A percentile compares a stretch with the other conserved stretches of the same genome.
phyloP scores from a whole-genome alignment of 2,888 invertebrate genomes.

The Endomychus coccineus region DNA sequence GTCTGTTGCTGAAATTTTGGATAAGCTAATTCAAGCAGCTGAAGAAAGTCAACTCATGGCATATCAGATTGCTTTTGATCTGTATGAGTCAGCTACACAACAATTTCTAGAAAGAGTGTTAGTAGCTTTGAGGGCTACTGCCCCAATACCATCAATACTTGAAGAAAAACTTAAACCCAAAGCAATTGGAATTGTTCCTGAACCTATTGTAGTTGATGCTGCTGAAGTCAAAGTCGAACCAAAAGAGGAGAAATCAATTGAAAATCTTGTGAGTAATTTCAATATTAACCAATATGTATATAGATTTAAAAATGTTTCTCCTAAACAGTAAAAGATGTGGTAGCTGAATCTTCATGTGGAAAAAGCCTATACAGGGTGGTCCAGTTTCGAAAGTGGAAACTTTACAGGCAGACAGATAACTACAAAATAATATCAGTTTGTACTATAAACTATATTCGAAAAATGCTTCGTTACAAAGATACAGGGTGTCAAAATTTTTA shows the following conservation, averaged over 20 bases:
- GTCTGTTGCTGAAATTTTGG: slow-evolving; percentile 87
- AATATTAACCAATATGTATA: no score
- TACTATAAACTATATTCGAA: no score
- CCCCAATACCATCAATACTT: slow-evolving; percentile 71
- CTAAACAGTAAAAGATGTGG: no score
- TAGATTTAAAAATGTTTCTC: no score
- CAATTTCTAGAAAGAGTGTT: slow-evolving; percentile 87
- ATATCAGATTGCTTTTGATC: slow-evolving; percentile 97
- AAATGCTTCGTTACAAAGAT: no score
- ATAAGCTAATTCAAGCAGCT: slow-evolving; percentile 74
- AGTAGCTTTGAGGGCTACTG: slow-evolving; percentile 72
- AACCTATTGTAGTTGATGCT: slow-evolving; percentile 40
- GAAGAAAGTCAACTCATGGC: slow-evolving; percentile 79
- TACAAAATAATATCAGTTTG: no score
- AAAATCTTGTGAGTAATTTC: slow-evolving; percentile 48
- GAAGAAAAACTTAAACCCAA: slow-evolving; percentile 69
- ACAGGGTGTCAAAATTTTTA: no score
- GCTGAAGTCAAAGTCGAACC: no score
- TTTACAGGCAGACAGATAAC: no score
- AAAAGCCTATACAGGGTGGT: no score
- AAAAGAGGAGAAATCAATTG: slow-evolving; percentile 53
- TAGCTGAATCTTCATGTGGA: no score
- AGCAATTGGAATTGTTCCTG: slow-evolving; percentile 31
- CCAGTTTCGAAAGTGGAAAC: no score
- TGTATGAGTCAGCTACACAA: slow-evolving; percentile 98